Base-by-base conservation (phyloP, 2,888 invertebrate genomes). In the Xestobium rufovillosum region DNA sequence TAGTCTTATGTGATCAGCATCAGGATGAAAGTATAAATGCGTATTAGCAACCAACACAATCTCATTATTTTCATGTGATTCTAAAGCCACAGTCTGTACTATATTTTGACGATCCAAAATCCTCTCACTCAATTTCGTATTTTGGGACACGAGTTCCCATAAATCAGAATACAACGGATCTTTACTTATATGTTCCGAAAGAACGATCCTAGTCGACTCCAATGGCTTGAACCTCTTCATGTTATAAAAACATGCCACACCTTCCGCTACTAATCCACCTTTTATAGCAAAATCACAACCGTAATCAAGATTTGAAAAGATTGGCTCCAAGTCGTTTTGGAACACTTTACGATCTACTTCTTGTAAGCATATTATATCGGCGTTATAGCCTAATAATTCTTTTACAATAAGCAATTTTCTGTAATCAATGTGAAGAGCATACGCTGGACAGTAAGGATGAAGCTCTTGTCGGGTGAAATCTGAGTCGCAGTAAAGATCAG, bases 11-110 rank as follows among this genome's bases (percentile, higher is more conserved):
- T 92, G 88, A 64, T 89, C 87, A 3, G 94, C 86, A 61, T 85
- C 80, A 1, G 92, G 91, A 60, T 89, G 88, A 56, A 91, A 96
- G 67, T 90, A 96, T 31, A 96, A 71, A 70, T 97, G 96, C 1
- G 90, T 92, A 57, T 92, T 95, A 10, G 82, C 91, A 9, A 65
- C 55, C 23, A 87, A 57, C 19, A 87, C 51, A 36, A 79, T 63
- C 50, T 80, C 72, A 39, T 68, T 63, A 32, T 45, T 42, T 29
- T 55, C 76, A 43, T 67, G 58, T 2, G 76, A 75, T 49, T 75
- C 68, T 16, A 87, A 62, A 36, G 74, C 59, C 33, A 55, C 58
- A 40, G 71, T 75, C 67, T 82, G 80, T 14, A 80, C 59, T 3
- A 76, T 76, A n/a, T 84, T 85, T 19, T 78, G 73, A 47, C 81